A percentile compares a stretch with the other conserved stretches of the same genome.
Conservation (phyloP, 1,140 invertebrate species). For the Sarcophaga bullata region DNA sequence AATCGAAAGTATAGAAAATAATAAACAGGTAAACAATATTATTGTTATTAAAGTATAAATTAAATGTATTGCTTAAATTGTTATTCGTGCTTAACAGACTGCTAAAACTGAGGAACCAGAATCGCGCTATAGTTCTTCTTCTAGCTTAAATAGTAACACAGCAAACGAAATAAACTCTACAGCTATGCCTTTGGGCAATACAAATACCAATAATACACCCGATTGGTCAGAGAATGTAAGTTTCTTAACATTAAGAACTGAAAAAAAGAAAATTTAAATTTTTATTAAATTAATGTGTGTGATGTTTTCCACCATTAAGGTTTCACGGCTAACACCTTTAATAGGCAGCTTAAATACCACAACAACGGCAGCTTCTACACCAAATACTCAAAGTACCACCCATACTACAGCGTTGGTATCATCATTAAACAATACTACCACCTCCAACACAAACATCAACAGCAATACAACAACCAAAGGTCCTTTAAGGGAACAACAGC, state of each 20-base stretch:
- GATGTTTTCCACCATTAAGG: neutral
- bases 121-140: constrained; percentile 66
- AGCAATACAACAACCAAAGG: constrained; percentile 49
- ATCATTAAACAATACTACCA: constrained; percentile 37
- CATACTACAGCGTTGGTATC: constrained; percentile 2
- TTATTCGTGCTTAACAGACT: constrained; percentile 46
- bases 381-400: constrained; percentile 45
- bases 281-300: neutral
- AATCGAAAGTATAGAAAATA: constrained; percentile 90
- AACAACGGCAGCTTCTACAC: constrained; percentile 49
- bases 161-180: constrained; percentile 57
- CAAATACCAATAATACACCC: constrained; percentile 34
- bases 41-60: neutral
- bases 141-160: constrained; percentile 64
- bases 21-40: constrained; percentile 67
- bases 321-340: neutral
- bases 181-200: constrained; percentile 52
- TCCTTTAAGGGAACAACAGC: constrained; percentile 56
- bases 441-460: neutral
- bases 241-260: no score
- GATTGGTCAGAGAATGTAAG: constrained; percentile 63
- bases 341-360: constrained; percentile 48
- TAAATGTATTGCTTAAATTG: neutral
- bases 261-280: neutral
- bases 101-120: constrained; percentile 58